phyloP scores from a whole-genome alignment of 2,113 vertebrate species.

The Cepphus grylle region DNA sequence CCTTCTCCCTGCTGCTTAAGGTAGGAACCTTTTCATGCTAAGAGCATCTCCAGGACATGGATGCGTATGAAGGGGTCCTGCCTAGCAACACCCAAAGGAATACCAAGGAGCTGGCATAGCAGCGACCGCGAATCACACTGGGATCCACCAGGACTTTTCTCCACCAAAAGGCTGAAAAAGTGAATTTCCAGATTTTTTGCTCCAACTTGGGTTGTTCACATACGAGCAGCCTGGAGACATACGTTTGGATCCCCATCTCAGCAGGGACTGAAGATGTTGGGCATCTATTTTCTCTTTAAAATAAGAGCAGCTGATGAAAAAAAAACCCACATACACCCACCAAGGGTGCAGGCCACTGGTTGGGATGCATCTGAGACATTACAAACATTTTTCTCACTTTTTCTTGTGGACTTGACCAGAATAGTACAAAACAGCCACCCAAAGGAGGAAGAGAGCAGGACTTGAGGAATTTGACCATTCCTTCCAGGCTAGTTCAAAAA shows the following conservation, averaged over 20 bases:
- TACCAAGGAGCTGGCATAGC: background rate
- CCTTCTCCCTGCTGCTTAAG: fast-evolving
- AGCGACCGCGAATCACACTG: background rate
- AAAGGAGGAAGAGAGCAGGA: background rate
- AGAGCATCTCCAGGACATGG: fast-evolving
- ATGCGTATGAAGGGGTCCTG: background rate
- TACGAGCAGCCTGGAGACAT: fast-evolving
- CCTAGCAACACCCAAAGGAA: background rate
- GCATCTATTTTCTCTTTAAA: background rate
- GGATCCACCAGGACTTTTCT: background rate
- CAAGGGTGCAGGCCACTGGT: too few species aligned
- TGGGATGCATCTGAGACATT: background rate
- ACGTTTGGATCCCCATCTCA: background rate
- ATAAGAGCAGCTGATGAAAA: background rate
- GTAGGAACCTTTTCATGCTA: background rate
- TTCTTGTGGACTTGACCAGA: background rate
- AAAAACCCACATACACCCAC: background rate
- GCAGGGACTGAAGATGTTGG: fast-evolving
- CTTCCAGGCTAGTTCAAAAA: background rate
- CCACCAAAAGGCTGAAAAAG: background rate
- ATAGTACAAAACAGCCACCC: background rate
- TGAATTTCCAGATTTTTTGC: background rate
- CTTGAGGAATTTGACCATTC: background rate
- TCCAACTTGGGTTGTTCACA: background rate
- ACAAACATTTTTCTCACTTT: background rate